Conservation (phyloP, 2,888 invertebrate genomes). For the Diogma glabrata region DNA sequence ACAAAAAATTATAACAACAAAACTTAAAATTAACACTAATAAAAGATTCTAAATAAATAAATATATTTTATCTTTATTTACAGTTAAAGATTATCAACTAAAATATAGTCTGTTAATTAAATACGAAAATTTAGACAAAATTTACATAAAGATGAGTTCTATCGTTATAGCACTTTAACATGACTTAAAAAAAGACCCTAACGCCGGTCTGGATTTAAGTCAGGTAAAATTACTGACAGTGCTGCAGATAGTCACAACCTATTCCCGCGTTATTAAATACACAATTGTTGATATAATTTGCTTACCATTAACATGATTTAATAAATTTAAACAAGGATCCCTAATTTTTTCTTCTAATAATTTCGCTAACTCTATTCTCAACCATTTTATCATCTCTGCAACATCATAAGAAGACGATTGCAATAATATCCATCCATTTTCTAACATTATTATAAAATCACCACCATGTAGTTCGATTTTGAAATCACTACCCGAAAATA, state of each 20-base stretch:
- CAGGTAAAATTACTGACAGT: background rate
- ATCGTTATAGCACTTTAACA: too few species aligned
- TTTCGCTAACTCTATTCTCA: conserved; percentile 61
- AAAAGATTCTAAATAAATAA: too few species aligned
- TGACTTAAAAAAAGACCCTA: too few species aligned
- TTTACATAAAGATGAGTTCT: too few species aligned
- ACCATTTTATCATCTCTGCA: conserved; percentile 71
- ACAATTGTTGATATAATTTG: conserved; percentile 66
- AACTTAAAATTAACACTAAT: too few species aligned
- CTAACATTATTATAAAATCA: conserved; percentile 58
- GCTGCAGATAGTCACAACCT: too few species aligned
- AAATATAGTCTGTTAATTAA: too few species aligned
- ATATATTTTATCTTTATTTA: too few species aligned
- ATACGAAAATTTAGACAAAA: too few species aligned
- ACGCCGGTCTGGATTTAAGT: too few species aligned
- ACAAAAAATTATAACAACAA: too few species aligned
- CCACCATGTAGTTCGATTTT: conserved; percentile 62
- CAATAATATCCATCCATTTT: conserved; percentile 74
- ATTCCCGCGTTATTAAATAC: conserved; percentile 51
- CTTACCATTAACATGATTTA: conserved; percentile 61
- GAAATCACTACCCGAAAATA: conserved; percentile 61
- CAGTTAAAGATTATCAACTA: too few species aligned
- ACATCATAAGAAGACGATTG: conserved; percentile 64
- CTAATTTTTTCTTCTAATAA: conserved; percentile 74
- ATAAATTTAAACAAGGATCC: conserved; percentile 62